Conservation (phyloP, 2,113 vertebrate genomes). For the Puma concolor region DNA sequence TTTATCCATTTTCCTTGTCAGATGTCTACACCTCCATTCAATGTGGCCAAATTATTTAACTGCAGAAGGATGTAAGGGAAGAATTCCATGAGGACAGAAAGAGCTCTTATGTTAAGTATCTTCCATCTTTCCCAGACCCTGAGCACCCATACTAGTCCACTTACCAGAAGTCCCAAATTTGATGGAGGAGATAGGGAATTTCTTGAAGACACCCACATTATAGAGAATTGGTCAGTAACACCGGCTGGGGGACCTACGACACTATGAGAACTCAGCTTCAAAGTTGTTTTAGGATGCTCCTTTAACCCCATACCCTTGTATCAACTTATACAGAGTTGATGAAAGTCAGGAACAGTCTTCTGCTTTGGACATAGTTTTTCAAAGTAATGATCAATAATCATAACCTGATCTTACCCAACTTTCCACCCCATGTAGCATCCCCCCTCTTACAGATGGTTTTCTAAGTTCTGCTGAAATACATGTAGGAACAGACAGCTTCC, state of each 20-base stretch:
- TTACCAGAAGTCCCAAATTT: conserved; percentile 11
- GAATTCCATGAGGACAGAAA: not conserved
- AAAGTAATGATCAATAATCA: conserved; percentile 41
- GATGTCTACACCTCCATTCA: not conserved
- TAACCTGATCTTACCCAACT: not conserved
- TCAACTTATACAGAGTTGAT: not conserved
- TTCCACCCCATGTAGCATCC: not conserved
- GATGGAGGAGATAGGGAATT: not conserved
- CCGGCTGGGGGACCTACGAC: not conserved
- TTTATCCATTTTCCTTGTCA: conserved; percentile 23
- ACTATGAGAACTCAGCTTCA: not conserved
- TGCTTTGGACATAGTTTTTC: conserved; percentile 8
- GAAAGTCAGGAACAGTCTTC: not conserved
- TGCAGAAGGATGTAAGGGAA: not conserved
- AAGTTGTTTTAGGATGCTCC: conserved; percentile 9
- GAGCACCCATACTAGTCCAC: not conserved
- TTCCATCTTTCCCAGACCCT: conserved; percentile 3
- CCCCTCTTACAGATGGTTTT: not conserved
- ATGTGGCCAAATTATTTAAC: not conserved
- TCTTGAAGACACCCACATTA: not conserved
- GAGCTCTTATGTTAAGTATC: conserved; percentile 21
- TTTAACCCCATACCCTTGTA: not conserved
- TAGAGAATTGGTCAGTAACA: not conserved
- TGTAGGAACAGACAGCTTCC: not conserved
- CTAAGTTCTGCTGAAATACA: not conserved